Evolutionary conservation across 2,888 invertebrate species (phyloP), one percentile per base, ranked within the genome.

Genomic region (Parelbella ahira): DNA sequence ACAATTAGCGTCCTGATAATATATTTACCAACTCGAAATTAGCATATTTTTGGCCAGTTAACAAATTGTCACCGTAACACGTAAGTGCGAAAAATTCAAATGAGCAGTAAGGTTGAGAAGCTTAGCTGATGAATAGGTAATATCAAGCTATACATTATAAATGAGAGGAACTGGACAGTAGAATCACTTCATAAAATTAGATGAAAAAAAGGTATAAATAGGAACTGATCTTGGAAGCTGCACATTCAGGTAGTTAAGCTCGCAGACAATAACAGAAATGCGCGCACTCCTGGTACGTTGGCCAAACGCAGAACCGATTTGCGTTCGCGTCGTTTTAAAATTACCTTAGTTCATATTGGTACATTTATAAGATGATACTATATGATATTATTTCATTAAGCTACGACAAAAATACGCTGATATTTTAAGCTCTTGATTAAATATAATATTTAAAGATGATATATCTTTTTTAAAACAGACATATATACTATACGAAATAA

Each of bases 161-260:
- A 81, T 77, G 72, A 69, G 72, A 68, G 48, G 66, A 75, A 70
- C 70, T 70, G 57, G 66, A 68, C 62, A 65, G 63, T 62, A 61
- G 68, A 65, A 67, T 69, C 53, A 56, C 51, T 43, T 59, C 68
- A 65, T 74, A 61, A 74, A 75, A 74, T 72, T 68, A 68, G 67
- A 68, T 66, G 53, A 56, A 69, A 80, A 80, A 78, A 82, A 71
- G 69, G 76, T 86, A 86, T 84, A 86, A 76, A 86, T 79, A 84
- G 69, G 70, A 66, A 62, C 65, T 64, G 63, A 60, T 63, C 60
- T 61, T 68, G 62, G 60, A 66, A 60, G 66, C 59, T 69, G 56
- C 73, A 77, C 83, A 86, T 75, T 84, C 72, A 67, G 63, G 62
- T 68, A 56, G 68, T 66, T 60, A 63, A 62, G 60, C 62, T 58